Percentiles rank a stretch among this genome's conserved stretches.
These are phyloP conservation scores for Pundamilia nyererei DNA, from an alignment of 2,113 vertebrate species.

Conservation along the genomic window DNA sequence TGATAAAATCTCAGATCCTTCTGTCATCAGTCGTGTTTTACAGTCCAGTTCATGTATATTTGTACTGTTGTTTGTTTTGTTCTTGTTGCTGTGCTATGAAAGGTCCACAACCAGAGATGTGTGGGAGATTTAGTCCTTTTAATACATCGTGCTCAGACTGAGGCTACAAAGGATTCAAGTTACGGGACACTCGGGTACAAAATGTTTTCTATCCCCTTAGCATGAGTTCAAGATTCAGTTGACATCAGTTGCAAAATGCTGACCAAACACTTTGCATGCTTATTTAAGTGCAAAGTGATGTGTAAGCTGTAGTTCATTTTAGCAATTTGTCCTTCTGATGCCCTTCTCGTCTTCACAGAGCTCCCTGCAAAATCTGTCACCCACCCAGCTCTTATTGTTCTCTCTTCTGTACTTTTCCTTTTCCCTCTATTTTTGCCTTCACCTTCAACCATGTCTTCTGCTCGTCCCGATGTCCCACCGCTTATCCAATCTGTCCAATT, in stretches of 20 bases:
- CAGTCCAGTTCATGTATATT: background rate
- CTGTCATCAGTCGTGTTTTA: background rate
- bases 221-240: background rate
- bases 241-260: background rate
- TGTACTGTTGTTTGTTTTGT: background rate
- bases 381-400: background rate
- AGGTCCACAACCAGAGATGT: background rate
- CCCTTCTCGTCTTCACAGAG: background rate
- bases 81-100: background rate
- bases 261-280: background rate
- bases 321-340: background rate
- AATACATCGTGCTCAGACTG: background rate
- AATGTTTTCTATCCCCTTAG: background rate
- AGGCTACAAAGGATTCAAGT: background rate
- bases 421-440: constrained; percentile 45
- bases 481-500: constrained; percentile 64
- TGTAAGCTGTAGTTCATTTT: background rate
- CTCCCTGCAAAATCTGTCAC: background rate
- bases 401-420: constrained; percentile 29
- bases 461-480: constrained; percentile 51
- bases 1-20: background rate
- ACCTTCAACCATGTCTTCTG: constrained; percentile 57
- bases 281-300: background rate
- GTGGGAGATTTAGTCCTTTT: background rate
- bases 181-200: background rate